Conservation (phyloP, 2,888 invertebrate species). For the Polydrusus cervinus region DNA sequence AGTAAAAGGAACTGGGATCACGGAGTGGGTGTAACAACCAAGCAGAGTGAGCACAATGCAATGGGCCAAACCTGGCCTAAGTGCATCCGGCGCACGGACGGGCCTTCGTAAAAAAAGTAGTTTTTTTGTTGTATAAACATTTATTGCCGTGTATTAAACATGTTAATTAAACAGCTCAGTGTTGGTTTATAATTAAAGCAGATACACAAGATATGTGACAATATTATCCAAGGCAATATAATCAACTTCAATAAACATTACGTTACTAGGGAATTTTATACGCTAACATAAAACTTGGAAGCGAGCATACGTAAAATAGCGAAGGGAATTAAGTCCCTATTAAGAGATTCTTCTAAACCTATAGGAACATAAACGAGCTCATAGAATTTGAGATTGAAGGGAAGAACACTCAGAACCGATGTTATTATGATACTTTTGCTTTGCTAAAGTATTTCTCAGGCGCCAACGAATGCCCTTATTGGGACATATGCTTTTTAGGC, state of each 20-base stretch:
- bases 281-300: constrained; percentile 37
- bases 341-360: constrained; percentile 46
- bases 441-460: constrained; percentile 37
- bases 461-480: constrained; percentile 32
- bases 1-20: no score
- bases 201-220: constrained; percentile 25
- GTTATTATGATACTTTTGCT: constrained; percentile 38
- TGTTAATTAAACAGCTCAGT: not conserved
- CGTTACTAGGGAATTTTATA: constrained; percentile 20
- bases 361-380: constrained; percentile 34
- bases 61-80: no score
- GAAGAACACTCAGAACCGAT: constrained; percentile 26
- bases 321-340: constrained; percentile 44
- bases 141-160: not conserved
- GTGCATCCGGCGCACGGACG: no score
- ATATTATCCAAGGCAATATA: constrained; percentile 31
- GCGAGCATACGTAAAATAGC: constrained; percentile 42
- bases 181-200: constrained; percentile 16
- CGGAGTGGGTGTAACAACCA: no score
- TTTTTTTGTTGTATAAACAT: not conserved
- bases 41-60: no score
- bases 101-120: no score
- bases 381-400: constrained; percentile 44
- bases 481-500: constrained; percentile 29
- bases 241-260: constrained; percentile 40